Conservation (phyloP, 1,140 invertebrate genomes). For the Popillia japonica region DNA sequence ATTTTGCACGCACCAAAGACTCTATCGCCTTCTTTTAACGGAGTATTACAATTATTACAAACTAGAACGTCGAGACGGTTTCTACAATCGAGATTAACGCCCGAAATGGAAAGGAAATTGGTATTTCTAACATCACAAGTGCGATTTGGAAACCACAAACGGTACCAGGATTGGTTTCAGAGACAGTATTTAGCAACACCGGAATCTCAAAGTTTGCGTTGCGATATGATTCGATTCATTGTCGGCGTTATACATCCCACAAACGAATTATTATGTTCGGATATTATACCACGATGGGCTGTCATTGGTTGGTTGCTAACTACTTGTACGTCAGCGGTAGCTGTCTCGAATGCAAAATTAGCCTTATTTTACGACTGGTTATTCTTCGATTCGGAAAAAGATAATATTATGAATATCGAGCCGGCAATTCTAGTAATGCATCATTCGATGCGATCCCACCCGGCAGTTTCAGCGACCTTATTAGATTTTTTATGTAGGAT, state of each 20-base stretch:
- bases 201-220: constrained; percentile 92
- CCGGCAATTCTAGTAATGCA: constrained; percentile 99
- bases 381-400: constrained; percentile 93
- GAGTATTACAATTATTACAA: constrained; percentile 86
- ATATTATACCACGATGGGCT: constrained; percentile 98
- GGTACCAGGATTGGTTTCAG: constrained; percentile 99
- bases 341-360: constrained; percentile 93
- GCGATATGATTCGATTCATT: constrained; percentile 97
- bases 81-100: constrained; percentile 89
- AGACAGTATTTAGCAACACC: constrained; percentile 96
- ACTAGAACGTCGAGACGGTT: constrained; percentile 91
- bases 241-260: constrained; percentile 98
- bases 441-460: constrained; percentile 95
- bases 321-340: constrained; percentile 93
- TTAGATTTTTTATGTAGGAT: constrained; percentile 97
- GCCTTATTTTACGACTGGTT: constrained; percentile 98
- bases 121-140: constrained; percentile 89
- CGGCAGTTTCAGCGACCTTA: constrained; percentile 92
- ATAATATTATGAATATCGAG: constrained; percentile 99
- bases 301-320: constrained; percentile 98
- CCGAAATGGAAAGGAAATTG: constrained; percentile 97
- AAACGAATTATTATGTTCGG: constrained; percentile 96
- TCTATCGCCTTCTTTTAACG: constrained; percentile 85
- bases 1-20: constrained; percentile 87
- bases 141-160: constrained; percentile 95